Percentiles rank a stretch among this genome's conserved stretches.
These are phyloP conservation scores for Heterocephalus glaber DNA, from an alignment of 2,113 vertebrate genomes.

Conservation along the genomic window DNA sequence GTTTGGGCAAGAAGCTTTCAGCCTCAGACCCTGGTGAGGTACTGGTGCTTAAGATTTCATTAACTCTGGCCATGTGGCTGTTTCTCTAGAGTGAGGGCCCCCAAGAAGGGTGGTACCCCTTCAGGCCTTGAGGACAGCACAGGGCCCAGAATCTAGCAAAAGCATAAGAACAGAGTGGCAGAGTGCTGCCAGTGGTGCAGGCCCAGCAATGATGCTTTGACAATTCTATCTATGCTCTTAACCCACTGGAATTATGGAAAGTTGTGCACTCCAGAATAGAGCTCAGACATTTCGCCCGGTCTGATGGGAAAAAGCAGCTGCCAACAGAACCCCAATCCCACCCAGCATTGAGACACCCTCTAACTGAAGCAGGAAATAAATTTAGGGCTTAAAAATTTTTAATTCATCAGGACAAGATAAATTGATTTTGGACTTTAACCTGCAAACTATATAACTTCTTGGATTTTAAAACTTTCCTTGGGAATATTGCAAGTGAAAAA, in stretches of 20 bases:
- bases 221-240: background rate
- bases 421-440: background rate
- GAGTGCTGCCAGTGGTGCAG: fast-evolving
- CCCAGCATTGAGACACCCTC: background rate
- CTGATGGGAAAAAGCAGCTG: background rate
- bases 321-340: background rate
- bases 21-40: background rate
- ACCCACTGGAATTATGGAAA: background rate
- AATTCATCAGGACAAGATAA: background rate
- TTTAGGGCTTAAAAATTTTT: slow-evolving; percentile 2
- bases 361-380: background rate
- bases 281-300: background rate
- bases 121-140: background rate
- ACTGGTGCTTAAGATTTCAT: background rate
- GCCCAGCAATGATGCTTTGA: background rate
- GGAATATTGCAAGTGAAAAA: background rate
- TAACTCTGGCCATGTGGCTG: background rate
- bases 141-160: background rate
- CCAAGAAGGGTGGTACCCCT: background rate
- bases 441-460: background rate
- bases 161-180: background rate
- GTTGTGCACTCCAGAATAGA: background rate
- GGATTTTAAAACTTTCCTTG: background rate
- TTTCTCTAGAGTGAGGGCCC: background rate
- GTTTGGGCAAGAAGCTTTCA: background rate